Conservation (phyloP, 2,113 vertebrate genomes). For the Dryoscopus gambensis region DNA sequence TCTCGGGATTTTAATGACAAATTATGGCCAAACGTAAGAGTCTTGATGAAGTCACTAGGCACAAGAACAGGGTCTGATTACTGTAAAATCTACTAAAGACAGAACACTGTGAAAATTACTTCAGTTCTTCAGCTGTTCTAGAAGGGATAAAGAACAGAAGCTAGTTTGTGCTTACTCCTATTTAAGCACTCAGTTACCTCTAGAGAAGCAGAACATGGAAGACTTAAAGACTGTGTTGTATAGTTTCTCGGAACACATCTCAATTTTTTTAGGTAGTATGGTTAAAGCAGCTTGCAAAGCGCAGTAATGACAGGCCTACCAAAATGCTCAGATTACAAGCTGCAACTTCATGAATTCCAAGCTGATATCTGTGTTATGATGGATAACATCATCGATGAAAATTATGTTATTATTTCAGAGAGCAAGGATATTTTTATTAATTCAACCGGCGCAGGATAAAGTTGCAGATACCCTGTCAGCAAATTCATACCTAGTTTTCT, state of each 20-base stretch:
- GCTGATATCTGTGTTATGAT: fast-evolving
- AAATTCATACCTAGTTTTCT: neutral
- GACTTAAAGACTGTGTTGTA: neutral
- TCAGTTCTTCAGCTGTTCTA: neutral
- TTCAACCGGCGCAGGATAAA: neutral
- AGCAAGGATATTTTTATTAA: neutral
- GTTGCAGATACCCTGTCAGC: neutral
- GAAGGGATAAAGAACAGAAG: neutral
- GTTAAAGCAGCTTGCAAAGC: neutral
- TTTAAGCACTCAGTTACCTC: neutral
- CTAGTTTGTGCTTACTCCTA: neutral
- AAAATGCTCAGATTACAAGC: neutral
- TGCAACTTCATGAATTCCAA: neutral
- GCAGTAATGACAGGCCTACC: neutral
- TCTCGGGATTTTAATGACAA: neutral
- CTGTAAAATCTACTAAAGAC: neutral
- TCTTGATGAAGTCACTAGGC: neutral
- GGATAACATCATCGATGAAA: neutral
- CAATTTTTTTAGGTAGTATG: neutral
- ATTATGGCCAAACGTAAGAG: neutral
- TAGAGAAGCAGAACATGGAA: neutral
- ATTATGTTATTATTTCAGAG: neutral
- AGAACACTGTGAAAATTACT: neutral
- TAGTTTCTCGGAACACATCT: neutral
- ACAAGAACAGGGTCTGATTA: neutral